Conservation (phyloP, 2,797 vertebrate genomes). For the Echiichthys vipera region DNA sequence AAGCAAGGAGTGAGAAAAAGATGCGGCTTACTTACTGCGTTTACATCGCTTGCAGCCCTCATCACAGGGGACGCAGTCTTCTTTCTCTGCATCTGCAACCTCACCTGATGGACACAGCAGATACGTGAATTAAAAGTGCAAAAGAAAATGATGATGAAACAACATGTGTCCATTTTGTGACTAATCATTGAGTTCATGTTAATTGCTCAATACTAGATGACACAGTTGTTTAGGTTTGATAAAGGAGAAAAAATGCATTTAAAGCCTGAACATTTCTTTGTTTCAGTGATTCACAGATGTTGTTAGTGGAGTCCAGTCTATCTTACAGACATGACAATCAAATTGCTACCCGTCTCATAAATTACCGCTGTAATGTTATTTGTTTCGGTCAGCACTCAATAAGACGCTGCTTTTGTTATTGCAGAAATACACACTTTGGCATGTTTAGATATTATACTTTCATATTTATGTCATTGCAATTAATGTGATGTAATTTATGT, state of each 20-base stretch:
- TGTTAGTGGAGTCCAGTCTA: background rate
- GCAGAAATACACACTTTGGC: background rate
- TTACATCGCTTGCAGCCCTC: slow-evolving; percentile 89
- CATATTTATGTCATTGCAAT: background rate
- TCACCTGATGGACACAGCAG: slow-evolving; percentile 78
- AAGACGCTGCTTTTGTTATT: background rate
- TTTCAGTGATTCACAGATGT: background rate
- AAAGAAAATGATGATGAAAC: background rate
- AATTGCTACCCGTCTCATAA: background rate
- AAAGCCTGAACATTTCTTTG: background rate
- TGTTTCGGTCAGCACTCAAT: slow-evolving; percentile 7
- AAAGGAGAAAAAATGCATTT: background rate
- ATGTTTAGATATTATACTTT: background rate
- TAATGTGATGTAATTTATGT: background rate
- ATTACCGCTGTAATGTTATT: background rate
- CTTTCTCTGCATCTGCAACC: slow-evolving; percentile 78
- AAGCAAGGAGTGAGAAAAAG: background rate
- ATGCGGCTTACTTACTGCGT: slow-evolving; percentile 81
- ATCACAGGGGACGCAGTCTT: slow-evolving; percentile 87
- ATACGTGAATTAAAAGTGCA: background rate
- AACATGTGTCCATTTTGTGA: background rate
- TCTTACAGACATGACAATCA: slow-evolving; percentile 6
- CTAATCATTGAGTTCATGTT: background rate
- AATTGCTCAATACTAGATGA: background rate
- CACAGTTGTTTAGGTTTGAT: background rate